Conservation (phyloP, 2,797 vertebrate species). For the Australoheros facetus region DNA sequence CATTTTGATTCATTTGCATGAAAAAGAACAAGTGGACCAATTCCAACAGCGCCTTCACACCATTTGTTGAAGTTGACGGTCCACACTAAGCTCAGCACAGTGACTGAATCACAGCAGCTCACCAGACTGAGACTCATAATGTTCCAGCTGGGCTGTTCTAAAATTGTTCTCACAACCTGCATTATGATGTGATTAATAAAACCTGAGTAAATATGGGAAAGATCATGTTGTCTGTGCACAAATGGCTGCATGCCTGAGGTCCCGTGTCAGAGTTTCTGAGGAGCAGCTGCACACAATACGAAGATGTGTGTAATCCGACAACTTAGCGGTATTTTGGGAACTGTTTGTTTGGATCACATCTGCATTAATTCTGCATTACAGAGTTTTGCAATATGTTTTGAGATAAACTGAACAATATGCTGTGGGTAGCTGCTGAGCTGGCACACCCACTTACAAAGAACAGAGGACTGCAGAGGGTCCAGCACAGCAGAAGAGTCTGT, state of each 20-base stretch:
- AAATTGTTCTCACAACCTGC: background rate
- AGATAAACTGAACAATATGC: background rate
- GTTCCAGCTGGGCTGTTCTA: background rate
- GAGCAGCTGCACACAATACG: background rate
- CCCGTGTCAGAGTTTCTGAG: background rate
- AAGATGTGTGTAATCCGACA: background rate
- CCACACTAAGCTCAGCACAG: background rate
- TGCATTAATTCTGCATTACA: background rate
- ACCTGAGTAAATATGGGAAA: background rate
- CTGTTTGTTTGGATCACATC: constrained; percentile 1
- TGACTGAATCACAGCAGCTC: background rate
- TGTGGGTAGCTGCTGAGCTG: background rate
- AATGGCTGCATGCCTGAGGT: background rate
- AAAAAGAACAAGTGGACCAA: background rate
- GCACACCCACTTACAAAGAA: background rate
- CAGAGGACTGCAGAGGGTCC: background rate
- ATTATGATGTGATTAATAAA: background rate
- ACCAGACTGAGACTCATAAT: background rate
- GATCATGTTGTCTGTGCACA: background rate
- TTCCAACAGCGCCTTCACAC: too few relatives aligned
- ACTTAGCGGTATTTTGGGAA: background rate
- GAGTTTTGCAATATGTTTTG: background rate
- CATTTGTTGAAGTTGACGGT: background rate
- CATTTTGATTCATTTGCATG: too few relatives aligned
- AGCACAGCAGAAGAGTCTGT: background rate